A percentile compares a stretch with the other conserved stretches of the same genome.
Conservation (phyloP, 2,113 vertebrate species). For the Platanista minor region DNA sequence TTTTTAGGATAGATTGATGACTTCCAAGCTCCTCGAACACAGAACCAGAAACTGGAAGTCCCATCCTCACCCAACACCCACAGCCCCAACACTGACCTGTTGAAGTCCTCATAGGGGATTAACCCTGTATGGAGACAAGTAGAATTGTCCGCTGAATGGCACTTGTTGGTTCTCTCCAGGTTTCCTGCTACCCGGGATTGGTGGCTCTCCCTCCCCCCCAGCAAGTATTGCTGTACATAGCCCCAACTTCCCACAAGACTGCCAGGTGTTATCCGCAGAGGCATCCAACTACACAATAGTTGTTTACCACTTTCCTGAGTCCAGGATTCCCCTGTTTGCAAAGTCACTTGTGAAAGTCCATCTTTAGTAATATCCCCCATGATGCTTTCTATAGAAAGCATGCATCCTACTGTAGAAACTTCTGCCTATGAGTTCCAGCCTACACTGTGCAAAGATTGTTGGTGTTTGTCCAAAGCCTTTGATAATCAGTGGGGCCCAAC, state of each 20-base stretch:
- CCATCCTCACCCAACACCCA: neutral
- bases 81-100: neutral
- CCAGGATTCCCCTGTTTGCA: neutral
- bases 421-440: neutral
- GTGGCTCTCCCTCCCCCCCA: neutral
- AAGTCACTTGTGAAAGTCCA: neutral
- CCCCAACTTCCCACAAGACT: neutral
- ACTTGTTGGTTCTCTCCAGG: neutral
- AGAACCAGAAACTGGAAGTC: neutral
- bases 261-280: neutral
- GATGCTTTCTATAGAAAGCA: neutral
- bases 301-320: neutral
- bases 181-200: neutral
- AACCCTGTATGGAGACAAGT: neutral
- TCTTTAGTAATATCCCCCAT: neutral
- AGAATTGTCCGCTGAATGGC: neutral
- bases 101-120: neutral
- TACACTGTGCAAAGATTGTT: neutral
- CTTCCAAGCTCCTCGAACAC: neutral
- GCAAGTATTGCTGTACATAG: neutral
- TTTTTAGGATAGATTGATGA: neutral
- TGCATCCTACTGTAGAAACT: neutral
- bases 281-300: neutral
- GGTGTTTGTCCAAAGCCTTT: neutral
- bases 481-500: neutral